Percentiles rank a stretch among this genome's conserved stretches.
Evolutionary conservation across 2,797 vertebrate genomes (phyloP).

Genomic region (Danio kyathit): DNA sequence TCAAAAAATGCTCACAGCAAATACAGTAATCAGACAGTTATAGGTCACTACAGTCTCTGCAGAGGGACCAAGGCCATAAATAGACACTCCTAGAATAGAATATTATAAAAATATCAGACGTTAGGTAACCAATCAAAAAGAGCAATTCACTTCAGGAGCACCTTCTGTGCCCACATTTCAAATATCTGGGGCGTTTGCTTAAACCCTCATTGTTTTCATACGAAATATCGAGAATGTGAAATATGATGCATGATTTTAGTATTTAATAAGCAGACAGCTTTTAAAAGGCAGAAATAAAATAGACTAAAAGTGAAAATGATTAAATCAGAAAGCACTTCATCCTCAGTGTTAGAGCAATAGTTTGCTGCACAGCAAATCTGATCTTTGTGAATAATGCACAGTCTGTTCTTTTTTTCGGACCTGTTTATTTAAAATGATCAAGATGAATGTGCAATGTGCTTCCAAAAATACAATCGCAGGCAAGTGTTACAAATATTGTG

Average conservation of each 20-base stretch:
- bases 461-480: too few relatives aligned
- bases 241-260: not conserved
- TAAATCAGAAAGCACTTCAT: slow-evolving; percentile 31
- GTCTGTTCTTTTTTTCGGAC: too few relatives aligned
- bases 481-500: too few relatives aligned
- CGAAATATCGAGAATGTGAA: not conserved
- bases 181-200: not conserved
- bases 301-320: slow-evolving; percentile 19
- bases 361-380: not conserved
- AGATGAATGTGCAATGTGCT: too few relatives aligned
- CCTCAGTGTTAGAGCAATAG: not conserved
- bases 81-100: slow-evolving; percentile 18
- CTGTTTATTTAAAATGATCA: too few relatives aligned
- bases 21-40: not conserved
- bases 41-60: not conserved
- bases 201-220: not conserved
- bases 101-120: not conserved
- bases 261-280: not conserved
- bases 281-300: slow-evolving; percentile 9
- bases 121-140: not conserved
- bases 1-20: not conserved
- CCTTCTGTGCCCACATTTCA: not conserved
- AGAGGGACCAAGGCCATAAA: not conserved
- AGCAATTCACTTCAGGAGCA: not conserved
- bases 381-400: slow-evolving; percentile 47